phyloP scores from a whole-genome alignment of 2,113 vertebrate species.

The Brachypodius melanocephalos region DNA sequence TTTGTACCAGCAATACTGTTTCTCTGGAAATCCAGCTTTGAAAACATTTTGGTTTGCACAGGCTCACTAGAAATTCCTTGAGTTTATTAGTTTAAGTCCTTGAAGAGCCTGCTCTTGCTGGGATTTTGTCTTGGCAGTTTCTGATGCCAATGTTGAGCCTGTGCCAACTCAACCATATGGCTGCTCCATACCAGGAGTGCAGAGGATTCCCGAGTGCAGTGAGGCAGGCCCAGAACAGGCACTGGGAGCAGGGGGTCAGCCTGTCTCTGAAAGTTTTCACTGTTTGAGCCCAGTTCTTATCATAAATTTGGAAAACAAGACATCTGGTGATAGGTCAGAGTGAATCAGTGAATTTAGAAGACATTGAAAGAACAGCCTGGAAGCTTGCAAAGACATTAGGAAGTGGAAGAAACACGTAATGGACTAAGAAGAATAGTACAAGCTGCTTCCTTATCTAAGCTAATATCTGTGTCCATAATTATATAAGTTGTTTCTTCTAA shows the following conservation, averaged over 20 bases:
- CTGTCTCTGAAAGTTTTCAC: neutral
- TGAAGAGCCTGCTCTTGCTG: neutral
- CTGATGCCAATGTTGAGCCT: accelerated
- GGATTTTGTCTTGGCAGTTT: neutral
- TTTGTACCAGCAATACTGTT: neutral
- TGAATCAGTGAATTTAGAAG: neutral
- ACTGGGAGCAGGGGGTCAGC: neutral
- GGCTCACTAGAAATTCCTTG: neutral
- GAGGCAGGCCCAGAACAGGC: neutral
- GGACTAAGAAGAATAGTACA: neutral
- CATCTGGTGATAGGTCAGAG: neutral
- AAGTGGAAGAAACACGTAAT: neutral
- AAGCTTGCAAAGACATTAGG: neutral
- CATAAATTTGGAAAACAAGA: neutral
- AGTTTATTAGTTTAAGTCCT: neutral
- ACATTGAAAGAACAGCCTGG: neutral
- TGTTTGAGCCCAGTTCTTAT: neutral
- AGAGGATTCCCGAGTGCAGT: neutral
- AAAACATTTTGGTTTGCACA: neutral
- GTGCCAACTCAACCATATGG: neutral
- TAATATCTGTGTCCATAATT: neutral
- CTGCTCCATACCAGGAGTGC: neutral
- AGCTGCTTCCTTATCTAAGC: neutral
- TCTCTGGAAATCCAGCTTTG: neutral
- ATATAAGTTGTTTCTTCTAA: neutral